Evolutionary conservation across 2,797 vertebrate species (phyloP).

Genomic region (Pseudotriccus pelzelni): DNA sequence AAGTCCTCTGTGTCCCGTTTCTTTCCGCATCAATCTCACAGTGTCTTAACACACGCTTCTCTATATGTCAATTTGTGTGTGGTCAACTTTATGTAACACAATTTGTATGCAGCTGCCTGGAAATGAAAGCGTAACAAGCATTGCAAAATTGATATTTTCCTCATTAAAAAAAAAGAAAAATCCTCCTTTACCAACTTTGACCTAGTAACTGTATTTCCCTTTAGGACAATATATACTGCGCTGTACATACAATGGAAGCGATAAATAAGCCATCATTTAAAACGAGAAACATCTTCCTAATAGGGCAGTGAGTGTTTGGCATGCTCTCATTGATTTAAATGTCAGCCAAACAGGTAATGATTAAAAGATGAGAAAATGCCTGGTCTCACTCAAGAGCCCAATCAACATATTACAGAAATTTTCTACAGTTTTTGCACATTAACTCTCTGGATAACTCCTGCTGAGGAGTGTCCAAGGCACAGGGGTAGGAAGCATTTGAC

Average conservation of each 20-base stretch:
- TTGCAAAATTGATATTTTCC: background rate
- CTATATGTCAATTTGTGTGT: background rate
- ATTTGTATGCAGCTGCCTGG: conserved; percentile 2
- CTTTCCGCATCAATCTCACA: background rate
- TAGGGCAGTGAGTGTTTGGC: background rate
- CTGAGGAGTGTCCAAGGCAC: background rate
- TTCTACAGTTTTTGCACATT: background rate
- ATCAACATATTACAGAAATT: conserved; percentile 1
- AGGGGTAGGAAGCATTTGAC: background rate
- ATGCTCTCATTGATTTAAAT: conserved; percentile 23
- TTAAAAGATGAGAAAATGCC: conserved; percentile 39
- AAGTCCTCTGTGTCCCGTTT: background rate
- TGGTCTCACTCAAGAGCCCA: background rate
- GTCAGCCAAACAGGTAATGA: conserved; percentile 34
- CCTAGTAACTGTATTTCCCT: background rate
- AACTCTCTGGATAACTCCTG: background rate
- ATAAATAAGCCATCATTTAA: conserved; percentile 37
- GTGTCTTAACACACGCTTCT: background rate
- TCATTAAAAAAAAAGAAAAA: conserved; percentile 47
- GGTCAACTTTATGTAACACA: background rate
- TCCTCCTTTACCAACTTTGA: background rate
- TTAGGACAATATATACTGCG: conserved; percentile 17
- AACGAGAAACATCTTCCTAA: background rate
- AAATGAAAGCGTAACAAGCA: conserved; percentile 2
- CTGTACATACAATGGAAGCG: background rate